These are phyloP conservation scores for Campoplex nolae DNA, from an alignment of 2,888 invertebrate species.

Conservation along the genomic window DNA sequence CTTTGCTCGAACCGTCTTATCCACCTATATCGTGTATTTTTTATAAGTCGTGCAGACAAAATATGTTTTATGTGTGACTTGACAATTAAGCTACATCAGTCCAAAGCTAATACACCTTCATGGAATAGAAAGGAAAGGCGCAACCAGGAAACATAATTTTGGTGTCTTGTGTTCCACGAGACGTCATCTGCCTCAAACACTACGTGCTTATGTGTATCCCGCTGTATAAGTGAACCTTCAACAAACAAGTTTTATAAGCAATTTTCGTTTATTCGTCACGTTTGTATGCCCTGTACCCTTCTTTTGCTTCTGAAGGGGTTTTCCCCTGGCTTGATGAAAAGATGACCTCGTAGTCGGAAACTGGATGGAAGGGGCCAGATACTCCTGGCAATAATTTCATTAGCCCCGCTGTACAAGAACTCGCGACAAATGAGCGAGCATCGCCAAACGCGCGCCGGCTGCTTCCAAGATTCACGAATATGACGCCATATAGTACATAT, in stretches of 20 bases:
- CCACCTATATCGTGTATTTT: neutral
- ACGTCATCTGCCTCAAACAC: conserved; percentile 82
- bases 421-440: conserved; percentile 86
- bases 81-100: conserved; percentile 48
- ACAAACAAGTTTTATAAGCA: conserved; percentile 81
- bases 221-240: conserved; percentile 17
- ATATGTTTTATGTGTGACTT: conserved; percentile 28
- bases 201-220: conserved; percentile 74
- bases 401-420: conserved; percentile 81
- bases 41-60: neutral
- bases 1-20: neutral
- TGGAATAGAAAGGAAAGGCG: neutral
- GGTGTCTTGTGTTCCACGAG: conserved; percentile 45
- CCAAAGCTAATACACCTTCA: conserved; percentile 51
- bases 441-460: conserved; percentile 84
- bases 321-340: conserved; percentile 43
- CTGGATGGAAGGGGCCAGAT: conserved; percentile 58
- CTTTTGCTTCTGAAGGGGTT: conserved; percentile 54
- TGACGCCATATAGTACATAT: conserved; percentile 70
- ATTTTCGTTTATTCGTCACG: conserved; percentile 77
- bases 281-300: neutral
- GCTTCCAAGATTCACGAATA: conserved; percentile 77
- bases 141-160: conserved; percentile 6
- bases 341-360: conserved; percentile 55
- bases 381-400: conserved; percentile 86